phyloP scores from a whole-genome alignment of 37 sponge, comb jelly and placozoan species.

The Chondrosia reniformis region DNA sequence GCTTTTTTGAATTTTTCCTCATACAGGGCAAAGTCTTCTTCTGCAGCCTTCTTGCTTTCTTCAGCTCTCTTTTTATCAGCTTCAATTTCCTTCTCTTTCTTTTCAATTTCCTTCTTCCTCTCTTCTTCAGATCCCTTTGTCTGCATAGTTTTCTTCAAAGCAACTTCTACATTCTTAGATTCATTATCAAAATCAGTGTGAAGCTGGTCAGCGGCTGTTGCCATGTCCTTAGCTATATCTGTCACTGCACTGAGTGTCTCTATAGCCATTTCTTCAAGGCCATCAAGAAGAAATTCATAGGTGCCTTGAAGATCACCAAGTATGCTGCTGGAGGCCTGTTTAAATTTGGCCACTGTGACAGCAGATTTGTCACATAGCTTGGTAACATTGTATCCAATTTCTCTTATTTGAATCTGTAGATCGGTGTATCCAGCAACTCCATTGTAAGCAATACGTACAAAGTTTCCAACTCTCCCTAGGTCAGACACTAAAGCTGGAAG shows the following conservation, averaged over 20 bases:
- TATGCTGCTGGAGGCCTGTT: slow-evolving; percentile 36
- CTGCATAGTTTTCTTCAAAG: background rate
- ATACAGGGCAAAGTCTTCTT: background rate
- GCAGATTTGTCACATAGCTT: slow-evolving; percentile 65
- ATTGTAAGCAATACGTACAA: background rate
- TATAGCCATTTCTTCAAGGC: slow-evolving; percentile 48
- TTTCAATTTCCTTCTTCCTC: background rate
- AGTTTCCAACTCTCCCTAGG: background rate
- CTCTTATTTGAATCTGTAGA: slow-evolving; percentile 43
- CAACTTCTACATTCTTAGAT: slow-evolving; percentile 12
- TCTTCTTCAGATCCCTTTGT: background rate
- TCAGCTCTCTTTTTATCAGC: background rate
- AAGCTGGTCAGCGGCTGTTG: slow-evolving; percentile 37
- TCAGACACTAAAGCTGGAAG: background rate
- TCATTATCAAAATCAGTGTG: slow-evolving; percentile 37
- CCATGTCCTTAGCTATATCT: slow-evolving; percentile 48
- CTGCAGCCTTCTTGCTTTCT: background rate
- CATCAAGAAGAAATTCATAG: slow-evolving; percentile 44
- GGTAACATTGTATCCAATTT: slow-evolving; percentile 51
- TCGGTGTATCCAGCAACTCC: slow-evolving; percentile 14
- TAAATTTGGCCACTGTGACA: slow-evolving; percentile 45
- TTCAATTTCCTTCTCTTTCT: slow-evolving; percentile 23
- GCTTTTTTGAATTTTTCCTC: background rate
- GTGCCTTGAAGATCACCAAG: slow-evolving; percentile 36
- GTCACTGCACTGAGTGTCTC: slow-evolving; percentile 36